phyloP scores from a whole-genome alignment of 1,140 invertebrate genomes.

The Drepana arcuata region DNA sequence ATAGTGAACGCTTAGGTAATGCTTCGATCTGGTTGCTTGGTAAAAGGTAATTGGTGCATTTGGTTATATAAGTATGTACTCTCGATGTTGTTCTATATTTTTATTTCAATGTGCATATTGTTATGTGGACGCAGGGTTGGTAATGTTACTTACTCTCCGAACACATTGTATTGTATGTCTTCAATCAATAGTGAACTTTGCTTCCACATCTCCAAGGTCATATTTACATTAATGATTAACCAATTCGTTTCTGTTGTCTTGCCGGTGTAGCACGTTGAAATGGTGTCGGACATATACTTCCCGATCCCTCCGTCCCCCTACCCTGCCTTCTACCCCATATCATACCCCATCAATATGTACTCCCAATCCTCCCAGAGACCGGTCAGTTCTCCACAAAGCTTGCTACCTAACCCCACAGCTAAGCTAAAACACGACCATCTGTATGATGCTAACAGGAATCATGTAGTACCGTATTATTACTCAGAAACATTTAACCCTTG shows the following conservation, averaged over 20 bases:
- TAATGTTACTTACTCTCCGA: too few relatives aligned
- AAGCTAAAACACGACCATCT: constrained; percentile 45
- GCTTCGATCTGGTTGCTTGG: constrained; percentile 42
- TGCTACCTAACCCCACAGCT: constrained; percentile 31
- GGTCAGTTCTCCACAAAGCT: constrained; percentile 32
- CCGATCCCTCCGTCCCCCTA: constrained; percentile 57
- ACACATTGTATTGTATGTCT: too few relatives aligned
- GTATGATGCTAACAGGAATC: constrained; percentile 63
- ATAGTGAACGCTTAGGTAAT: constrained; percentile 32
- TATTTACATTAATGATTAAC: constrained; percentile 42
- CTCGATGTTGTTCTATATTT: constrained; percentile 14
- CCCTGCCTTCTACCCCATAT: constrained; percentile 56
- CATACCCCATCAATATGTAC: constrained; percentile 56
- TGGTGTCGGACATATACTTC: constrained; percentile 81
- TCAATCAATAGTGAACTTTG: constrained; percentile 1
- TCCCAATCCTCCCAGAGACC: constrained; percentile 39
- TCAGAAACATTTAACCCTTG: constrained; percentile 55
- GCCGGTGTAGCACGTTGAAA: constrained; percentile 78
- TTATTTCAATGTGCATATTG: constrained; percentile 1
- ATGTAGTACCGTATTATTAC: constrained; percentile 63
- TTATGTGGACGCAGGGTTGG: not conserved
- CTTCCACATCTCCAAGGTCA: constrained; percentile 11
- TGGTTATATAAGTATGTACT: constrained; percentile 40
- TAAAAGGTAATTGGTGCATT: constrained; percentile 42
- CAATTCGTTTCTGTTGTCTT: constrained; percentile 65